Base-by-base conservation (phyloP, 1,140 invertebrate genomes). In the Zaprionus vittiger region DNA sequence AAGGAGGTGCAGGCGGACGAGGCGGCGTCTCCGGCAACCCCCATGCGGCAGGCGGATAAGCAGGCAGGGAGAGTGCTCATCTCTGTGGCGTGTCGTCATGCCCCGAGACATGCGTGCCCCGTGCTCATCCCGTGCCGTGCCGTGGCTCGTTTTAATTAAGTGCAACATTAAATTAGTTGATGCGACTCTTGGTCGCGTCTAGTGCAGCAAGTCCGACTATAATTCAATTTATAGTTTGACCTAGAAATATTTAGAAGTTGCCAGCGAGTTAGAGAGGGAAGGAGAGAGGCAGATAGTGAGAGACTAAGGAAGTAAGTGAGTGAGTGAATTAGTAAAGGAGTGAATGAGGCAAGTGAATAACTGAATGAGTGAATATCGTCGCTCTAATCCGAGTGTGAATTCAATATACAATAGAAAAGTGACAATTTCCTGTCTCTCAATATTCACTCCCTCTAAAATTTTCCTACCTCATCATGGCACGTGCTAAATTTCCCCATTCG, bases 81-180 rank as follows among this genome's bases (percentile, higher is more conserved):
- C 61, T 70, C 38, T 63, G 22, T 83, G 66, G 76, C 69, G 54
- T 79, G 71, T 82, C 77, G 66, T 80, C 73, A 64, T 49, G 44
- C 20, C 47, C 20, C 47, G 78, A 74, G 78, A 80, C 81, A 81
- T 80, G 81, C 79, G 68, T 86, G 83, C 79, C 69, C 26, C 59
- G 47, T 41, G 38, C 38, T 41, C 38, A 41, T 41, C 38, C 38
- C 38, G 38, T 41, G 38, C 38, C 38, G 38, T 49, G 47, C 56
- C 61, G 59, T 86, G 66, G 66, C 74, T 72, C 71, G 72, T 71
- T 85, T 90, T 90, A 90, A 90, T 90, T 90, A 90, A 90, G 85
- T 90, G 85, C 85, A 84, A 82, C 85, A 90, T 84, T 90, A 90
- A 90, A 90, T 90, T 90, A 90, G 85, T 90, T 84, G 75, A 44